Percentiles rank a stretch among this genome's conserved stretches.
Conservation (phyloP, 2,113 vertebrate species). For the Xenopus tropicalis region UCB_Xtro_10.0 CM004445.2:140452001-140452500, state of each 20-base stretch:
- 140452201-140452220: no score
- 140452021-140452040: no score
- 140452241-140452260: not conserved
- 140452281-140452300: slow-evolving; percentile 39
- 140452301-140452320: slow-evolving; percentile 58
- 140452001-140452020: no score
- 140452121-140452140: no score
- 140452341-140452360: slow-evolving; percentile 81
- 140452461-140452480: slow-evolving; percentile 71
- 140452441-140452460: slow-evolving; percentile 91
- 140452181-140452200: no score
- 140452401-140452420: slow-evolving; percentile 87
- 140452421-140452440: slow-evolving; percentile 96
- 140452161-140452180: no score
- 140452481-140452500: not conserved
- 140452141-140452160: no score
- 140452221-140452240: no score
- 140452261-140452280: slow-evolving; percentile 22
- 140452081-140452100: no score
- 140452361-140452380: slow-evolving; percentile 95
- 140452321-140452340: slow-evolving; percentile 78
- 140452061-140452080: no score
- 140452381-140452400: slow-evolving; percentile 92
- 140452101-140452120: no score
- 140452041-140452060: no score